phyloP scores from a whole-genome alignment of 1,140 invertebrate genomes.

The Rhopalosiphum padi region DNA sequence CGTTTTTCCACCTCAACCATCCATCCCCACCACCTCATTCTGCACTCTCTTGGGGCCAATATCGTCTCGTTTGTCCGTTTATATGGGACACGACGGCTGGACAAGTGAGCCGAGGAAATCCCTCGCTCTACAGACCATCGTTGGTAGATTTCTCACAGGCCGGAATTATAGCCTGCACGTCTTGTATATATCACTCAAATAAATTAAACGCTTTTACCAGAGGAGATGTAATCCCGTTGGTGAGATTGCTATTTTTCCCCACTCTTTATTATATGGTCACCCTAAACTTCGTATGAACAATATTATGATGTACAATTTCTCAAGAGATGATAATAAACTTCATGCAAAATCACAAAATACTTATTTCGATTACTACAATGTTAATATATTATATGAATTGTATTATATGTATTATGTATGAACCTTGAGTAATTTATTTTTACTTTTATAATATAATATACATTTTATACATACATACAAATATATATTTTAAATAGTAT shows the following conservation, averaged over 20 bases:
- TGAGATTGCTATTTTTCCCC: not conserved
- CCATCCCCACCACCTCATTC: not conserved
- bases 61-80: constrained; percentile 26
- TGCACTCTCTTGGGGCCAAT: not conserved
- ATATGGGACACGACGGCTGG: constrained; percentile 15
- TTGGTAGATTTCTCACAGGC: constrained; percentile 29
- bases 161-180: constrained; percentile 1
- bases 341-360: not conserved
- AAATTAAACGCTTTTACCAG: constrained; percentile 47
- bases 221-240: not conserved
- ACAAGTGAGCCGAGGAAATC: not conserved
- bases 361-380: not conserved
- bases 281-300: not conserved
- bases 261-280: not conserved
- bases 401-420: no score
- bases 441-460: no score
- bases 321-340: not conserved
- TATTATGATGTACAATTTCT: not conserved
- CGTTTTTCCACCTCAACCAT: not conserved
- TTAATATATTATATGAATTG: no score
- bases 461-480: no score
- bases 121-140: not conserved
- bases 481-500: no score
- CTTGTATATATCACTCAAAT: constrained; percentile 41
- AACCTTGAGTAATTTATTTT: not conserved